A percentile compares a stretch with the other conserved stretches of the same genome.
Evolutionary conservation across 2,797 vertebrate species (phyloP).

Genomic region (Syngnathus rostellatus): DNA sequence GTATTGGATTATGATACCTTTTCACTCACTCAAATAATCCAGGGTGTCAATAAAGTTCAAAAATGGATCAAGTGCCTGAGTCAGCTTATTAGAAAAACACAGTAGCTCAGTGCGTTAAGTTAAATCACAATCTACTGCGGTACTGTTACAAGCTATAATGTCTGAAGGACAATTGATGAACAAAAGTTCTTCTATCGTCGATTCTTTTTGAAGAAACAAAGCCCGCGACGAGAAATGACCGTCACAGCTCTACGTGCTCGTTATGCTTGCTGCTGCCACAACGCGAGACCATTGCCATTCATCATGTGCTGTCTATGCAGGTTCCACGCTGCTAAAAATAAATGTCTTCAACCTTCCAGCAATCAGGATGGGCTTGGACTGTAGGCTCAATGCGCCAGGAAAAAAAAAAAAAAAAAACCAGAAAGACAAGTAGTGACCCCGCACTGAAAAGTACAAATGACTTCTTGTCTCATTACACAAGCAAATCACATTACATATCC

Average conservation of each 20-base stretch:
- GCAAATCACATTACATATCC: slow-evolving; percentile 48
- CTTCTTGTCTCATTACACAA: slow-evolving; percentile 50
- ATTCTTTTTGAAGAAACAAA: background rate
- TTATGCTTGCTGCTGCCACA: slow-evolving; percentile 42
- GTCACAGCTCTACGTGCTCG: slow-evolving; percentile 39
- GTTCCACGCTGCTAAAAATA: slow-evolving; percentile 53
- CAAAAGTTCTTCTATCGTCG: background rate
- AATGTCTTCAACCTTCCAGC: slow-evolving; percentile 25
- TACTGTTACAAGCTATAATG: background rate
- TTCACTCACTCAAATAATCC: background rate
- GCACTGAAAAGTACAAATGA: slow-evolving; percentile 46
- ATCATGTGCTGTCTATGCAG: slow-evolving; percentile 38
- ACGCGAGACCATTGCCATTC: slow-evolving; percentile 36
- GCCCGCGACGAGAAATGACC: slow-evolving; percentile 19
- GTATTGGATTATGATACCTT: background rate
- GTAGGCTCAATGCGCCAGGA: slow-evolving; percentile 30
- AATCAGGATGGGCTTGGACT: slow-evolving; percentile 33
- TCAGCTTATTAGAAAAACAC: background rate
- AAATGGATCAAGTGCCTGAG: background rate
- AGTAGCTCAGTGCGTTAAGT: background rate
- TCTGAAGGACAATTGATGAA: too few species aligned
- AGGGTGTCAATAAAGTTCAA: background rate
- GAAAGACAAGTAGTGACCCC: slow-evolving; percentile 27
- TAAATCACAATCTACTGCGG: background rate
- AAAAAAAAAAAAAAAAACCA: slow-evolving; percentile 16